Evolutionary conservation across 2,113 vertebrate genomes (phyloP).

Genomic region (Calyptomena viridis): DNA sequence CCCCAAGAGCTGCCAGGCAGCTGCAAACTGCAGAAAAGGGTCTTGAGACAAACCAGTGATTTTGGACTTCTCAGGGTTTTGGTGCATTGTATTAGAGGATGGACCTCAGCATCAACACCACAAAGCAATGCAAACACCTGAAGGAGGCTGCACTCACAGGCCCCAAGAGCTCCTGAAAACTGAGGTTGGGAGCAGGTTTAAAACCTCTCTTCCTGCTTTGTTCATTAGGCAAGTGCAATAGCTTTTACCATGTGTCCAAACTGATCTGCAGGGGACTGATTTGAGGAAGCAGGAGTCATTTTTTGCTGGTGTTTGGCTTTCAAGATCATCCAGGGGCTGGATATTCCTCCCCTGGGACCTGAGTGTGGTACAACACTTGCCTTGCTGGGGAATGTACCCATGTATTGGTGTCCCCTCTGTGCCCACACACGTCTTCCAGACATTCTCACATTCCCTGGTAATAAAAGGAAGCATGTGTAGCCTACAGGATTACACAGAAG

Average conservation of each 20-base stretch:
- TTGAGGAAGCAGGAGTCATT: not conserved
- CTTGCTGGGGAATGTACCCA: not conserved
- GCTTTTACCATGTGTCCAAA: not conserved
- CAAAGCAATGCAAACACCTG: not conserved
- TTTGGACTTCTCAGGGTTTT: not conserved
- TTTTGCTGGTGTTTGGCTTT: not conserved
- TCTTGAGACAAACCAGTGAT: not conserved
- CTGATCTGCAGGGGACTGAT: not conserved
- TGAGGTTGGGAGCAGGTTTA: not conserved
- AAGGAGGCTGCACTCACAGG: not conserved
- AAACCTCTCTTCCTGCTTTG: not conserved
- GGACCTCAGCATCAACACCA: not conserved
- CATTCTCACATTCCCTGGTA: not conserved
- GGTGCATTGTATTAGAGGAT: not conserved
- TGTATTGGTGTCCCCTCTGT: not conserved
- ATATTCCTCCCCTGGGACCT: not conserved
- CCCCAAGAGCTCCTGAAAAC: not conserved
- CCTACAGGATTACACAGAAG: not conserved
- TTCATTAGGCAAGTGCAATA: not conserved
- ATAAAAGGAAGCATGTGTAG: not conserved
- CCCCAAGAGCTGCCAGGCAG: not conserved
- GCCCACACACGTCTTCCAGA: not conserved
- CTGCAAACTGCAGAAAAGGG: not conserved
- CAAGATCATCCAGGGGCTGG: not conserved
- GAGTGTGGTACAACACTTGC: accelerated